A percentile compares a stretch with the other conserved stretches of the same genome.
These are phyloP conservation scores for Philereme vetulata DNA, from an alignment of 2,888 invertebrate genomes.

Conservation along the genomic window DNA sequence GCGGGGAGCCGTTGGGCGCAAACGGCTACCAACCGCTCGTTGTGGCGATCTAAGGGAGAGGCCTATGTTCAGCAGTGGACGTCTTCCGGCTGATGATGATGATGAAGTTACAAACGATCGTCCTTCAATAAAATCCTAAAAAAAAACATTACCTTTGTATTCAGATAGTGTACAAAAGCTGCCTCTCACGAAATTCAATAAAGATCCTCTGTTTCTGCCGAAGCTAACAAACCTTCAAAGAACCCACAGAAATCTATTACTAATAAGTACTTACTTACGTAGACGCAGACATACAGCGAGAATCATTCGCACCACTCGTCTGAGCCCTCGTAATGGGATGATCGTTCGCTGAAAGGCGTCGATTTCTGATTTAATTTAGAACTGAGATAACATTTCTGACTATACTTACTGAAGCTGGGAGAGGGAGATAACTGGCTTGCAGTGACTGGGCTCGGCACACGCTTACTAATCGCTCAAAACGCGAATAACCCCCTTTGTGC, in stretches of 20 bases:
- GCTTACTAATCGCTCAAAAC: constrained; percentile 53
- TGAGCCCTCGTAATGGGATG: constrained; percentile 49
- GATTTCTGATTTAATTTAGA: constrained; percentile 63
- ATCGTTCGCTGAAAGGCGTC: constrained; percentile 55
- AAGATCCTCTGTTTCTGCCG: constrained; percentile 29
- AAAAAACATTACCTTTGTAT: constrained; percentile 21
- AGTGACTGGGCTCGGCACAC: constrained; percentile 46
- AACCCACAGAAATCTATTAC: constrained; percentile 32
- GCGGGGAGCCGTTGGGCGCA: too few relatives aligned
- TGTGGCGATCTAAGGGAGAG: too few relatives aligned
- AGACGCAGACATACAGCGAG: constrained; percentile 40
- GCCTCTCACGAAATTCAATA: constrained; percentile 33
- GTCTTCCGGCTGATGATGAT: too few relatives aligned
- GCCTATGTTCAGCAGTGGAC: too few relatives aligned
- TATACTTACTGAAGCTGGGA: constrained; percentile 48
- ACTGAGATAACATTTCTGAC: constrained; percentile 56
- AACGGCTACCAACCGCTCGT: too few relatives aligned
- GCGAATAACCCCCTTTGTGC: constrained; percentile 47
- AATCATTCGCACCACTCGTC: constrained; percentile 47
- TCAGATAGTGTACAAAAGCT: constrained; percentile 28
- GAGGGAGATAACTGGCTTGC: constrained; percentile 66
- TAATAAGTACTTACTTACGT: constrained; percentile 32
- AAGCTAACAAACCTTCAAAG: constrained; percentile 35
- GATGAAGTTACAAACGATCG: too few relatives aligned
- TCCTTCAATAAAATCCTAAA: too few relatives aligned